These are phyloP conservation scores for Callaeas wilsoni DNA, from an alignment of 2,113 vertebrate genomes.

Conservation along the genomic window DNA sequence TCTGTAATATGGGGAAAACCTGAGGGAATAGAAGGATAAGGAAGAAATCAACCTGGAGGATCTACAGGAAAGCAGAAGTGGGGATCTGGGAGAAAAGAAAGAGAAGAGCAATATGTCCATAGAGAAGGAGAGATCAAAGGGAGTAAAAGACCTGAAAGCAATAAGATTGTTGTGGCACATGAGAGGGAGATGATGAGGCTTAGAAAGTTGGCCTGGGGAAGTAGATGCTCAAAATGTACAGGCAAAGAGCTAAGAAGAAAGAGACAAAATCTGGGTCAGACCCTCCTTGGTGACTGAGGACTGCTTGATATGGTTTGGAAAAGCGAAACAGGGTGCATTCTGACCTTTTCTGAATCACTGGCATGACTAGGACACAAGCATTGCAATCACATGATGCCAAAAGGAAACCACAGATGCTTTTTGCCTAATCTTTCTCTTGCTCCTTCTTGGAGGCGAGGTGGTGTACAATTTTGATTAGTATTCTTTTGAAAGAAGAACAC, in stretches of 20 bases:
- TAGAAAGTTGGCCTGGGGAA: conserved; percentile 42
- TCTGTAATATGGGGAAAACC: conserved; percentile 16
- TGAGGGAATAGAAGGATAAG: conserved; percentile 17
- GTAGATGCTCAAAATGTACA: conserved; percentile 3
- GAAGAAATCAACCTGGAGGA: conserved; percentile 42
- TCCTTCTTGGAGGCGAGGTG: neutral
- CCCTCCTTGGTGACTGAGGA: conserved; percentile 21
- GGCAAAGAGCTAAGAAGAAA: conserved; percentile 35
- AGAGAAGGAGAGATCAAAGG: conserved; percentile 49
- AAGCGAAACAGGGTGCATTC: neutral
- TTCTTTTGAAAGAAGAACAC: neutral
- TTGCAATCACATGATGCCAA: neutral
- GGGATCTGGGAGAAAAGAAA: conserved; percentile 33
- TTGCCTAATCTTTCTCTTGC: neutral
- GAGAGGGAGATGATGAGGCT: conserved; percentile 31
- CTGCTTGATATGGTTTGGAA: neutral
- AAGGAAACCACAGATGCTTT: neutral
- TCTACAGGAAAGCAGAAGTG: conserved; percentile 9
- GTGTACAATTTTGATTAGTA: neutral
- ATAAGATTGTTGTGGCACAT: conserved; percentile 29
- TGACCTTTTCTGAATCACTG: neutral
- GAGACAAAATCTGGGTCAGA: conserved; percentile 53
- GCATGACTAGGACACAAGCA: neutral
- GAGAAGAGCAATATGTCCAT: conserved; percentile 37
- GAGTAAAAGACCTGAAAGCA: conserved; percentile 47